Percentiles rank a stretch among this genome's conserved stretches.
These are phyloP conservation scores for Norana najaformis DNA, from an alignment of 2,888 invertebrate species.

Conservation along the genomic window DNA sequence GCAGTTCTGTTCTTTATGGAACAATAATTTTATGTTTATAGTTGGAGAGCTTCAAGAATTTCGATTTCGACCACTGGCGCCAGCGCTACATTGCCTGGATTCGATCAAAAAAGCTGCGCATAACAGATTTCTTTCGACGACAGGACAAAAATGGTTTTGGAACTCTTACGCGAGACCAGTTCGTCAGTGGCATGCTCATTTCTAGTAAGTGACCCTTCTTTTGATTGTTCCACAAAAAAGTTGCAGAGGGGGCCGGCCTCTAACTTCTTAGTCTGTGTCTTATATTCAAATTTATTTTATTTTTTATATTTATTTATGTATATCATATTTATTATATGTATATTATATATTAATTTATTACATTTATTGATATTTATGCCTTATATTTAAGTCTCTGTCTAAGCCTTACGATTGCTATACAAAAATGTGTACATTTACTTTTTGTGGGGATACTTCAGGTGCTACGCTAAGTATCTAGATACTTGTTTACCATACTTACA, in stretches of 20 bases:
- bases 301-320: too few relatives aligned
- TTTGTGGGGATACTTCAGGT: too few relatives aligned
- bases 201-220: constrained; percentile 51
- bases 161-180: constrained; percentile 56
- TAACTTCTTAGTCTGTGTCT: too few relatives aligned
- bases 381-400: too few relatives aligned
- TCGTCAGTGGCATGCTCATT: constrained; percentile 61
- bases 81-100: constrained; percentile 61
- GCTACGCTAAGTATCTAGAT: too few relatives aligned
- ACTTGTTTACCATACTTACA: too few relatives aligned
- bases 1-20: not conserved
- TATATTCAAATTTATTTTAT: too few relatives aligned
- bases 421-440: too few relatives aligned
- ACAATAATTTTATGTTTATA: constrained; percentile 41
- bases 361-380: too few relatives aligned
- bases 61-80: constrained; percentile 62
- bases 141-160: constrained; percentile 61
- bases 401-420: too few relatives aligned
- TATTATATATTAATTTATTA: too few relatives aligned
- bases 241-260: not conserved
- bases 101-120: constrained; percentile 59
- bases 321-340: too few relatives aligned
- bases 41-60: constrained; percentile 62
- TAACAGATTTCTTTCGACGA: constrained; percentile 62
- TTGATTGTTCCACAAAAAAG: not conserved